Conservation (phyloP, 2,113 vertebrate genomes). For the Oncorhynchus keta region DNA sequence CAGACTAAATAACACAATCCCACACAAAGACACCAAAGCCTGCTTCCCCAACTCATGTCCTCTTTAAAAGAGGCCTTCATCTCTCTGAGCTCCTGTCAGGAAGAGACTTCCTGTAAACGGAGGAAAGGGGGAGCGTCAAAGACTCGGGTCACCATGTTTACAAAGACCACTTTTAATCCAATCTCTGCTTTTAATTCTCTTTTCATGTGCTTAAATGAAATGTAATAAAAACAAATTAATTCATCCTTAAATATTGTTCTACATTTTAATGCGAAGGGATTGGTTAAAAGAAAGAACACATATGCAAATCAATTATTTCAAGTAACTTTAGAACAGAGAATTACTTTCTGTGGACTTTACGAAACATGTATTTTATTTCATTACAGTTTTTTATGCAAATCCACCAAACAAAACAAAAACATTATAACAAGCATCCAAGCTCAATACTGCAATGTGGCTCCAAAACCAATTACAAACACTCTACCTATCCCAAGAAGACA, state of each 20-base stretch:
- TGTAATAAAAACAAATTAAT: slow-evolving; percentile 74
- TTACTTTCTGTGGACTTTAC: slow-evolving; percentile 51
- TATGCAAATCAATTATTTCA: not conserved
- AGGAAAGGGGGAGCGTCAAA: slow-evolving; percentile 66
- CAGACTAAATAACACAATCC: slow-evolving; percentile 62
- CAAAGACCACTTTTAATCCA: slow-evolving; percentile 74
- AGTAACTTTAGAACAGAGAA: slow-evolving; percentile 51
- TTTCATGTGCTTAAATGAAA: slow-evolving; percentile 78
- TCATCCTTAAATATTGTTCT: slow-evolving; percentile 61
- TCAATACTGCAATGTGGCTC: slow-evolving; percentile 13
- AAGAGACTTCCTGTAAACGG: slow-evolving; percentile 65
- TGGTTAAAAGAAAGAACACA: slow-evolving; percentile 48
- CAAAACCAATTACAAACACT: slow-evolving; percentile 25
- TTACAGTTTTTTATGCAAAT: slow-evolving; percentile 44
- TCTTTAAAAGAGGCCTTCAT: slow-evolving; percentile 65
- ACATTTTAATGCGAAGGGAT: slow-evolving; percentile 57
- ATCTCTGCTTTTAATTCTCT: slow-evolving; percentile 69
- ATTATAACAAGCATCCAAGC: not conserved
- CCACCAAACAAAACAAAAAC: slow-evolving; percentile 19
- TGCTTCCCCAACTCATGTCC: no score
- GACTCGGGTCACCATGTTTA: slow-evolving; percentile 76
- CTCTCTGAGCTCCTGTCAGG: slow-evolving; percentile 58
- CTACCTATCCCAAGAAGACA: slow-evolving; percentile 5
- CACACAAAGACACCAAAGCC: no score
- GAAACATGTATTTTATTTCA: slow-evolving; percentile 50